A percentile compares a stretch with the other conserved stretches of the same genome.
Conservation (phyloP, 2,888 invertebrate species). For the Creontiades dilutus region DNA sequence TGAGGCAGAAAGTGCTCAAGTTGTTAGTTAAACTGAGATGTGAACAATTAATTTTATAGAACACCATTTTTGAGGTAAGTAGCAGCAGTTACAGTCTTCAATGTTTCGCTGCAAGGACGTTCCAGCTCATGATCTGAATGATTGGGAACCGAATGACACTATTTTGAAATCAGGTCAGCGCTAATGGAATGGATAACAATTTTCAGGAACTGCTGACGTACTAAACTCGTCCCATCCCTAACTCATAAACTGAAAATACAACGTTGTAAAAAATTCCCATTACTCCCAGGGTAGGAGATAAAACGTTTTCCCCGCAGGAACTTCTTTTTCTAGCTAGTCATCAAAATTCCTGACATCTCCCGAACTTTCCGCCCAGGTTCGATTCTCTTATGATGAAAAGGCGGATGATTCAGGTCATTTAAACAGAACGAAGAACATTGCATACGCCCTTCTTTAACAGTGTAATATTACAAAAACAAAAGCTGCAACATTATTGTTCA, state of each 20-base stretch:
- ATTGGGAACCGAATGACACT: too few relatives aligned
- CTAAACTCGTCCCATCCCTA: background rate
- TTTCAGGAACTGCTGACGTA: constrained; percentile 10
- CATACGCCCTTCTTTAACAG: background rate
- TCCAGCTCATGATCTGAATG: too few relatives aligned
- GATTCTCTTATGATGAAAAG: constrained; percentile 22
- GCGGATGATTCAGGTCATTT: constrained; percentile 37
- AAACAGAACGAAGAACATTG: constrained; percentile 18
- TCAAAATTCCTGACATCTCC: constrained; percentile 41
- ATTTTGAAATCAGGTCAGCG: background rate
- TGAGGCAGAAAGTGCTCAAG: too few relatives aligned
- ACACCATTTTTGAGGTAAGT: too few relatives aligned
- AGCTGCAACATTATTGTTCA: too few relatives aligned
- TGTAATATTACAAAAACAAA: background rate
- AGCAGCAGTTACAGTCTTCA: too few relatives aligned
- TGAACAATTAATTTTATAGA: too few relatives aligned
- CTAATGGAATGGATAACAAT: background rate
- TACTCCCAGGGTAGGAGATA: background rate
- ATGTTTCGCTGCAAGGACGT: too few relatives aligned
- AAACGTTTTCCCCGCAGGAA: background rate
- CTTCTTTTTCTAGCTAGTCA: constrained; percentile 11
- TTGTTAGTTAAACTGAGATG: too few relatives aligned
- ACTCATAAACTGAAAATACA: background rate
- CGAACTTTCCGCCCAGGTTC: background rate
- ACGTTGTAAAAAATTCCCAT: constrained; percentile 32